phyloP scores from a whole-genome alignment of 2,888 invertebrate genomes.

The Geophilus truncorum region DNA sequence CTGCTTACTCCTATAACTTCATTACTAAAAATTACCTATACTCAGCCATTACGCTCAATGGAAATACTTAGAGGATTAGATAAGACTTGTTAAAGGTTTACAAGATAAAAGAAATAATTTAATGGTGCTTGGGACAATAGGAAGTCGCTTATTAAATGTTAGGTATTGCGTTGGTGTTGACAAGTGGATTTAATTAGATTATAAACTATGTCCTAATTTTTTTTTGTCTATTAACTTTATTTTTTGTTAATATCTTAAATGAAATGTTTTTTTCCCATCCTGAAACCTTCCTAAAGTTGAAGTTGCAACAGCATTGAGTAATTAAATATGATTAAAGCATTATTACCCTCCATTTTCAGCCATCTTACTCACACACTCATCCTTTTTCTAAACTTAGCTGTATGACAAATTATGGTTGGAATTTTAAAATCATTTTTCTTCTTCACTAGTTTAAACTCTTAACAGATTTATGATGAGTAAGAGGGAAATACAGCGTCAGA shows the following conservation, averaged over 20 bases:
- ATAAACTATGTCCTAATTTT: neutral
- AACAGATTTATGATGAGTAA: no score
- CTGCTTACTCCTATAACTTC: no score
- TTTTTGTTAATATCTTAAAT: neutral
- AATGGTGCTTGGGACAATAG: neutral
- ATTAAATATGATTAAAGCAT: neutral
- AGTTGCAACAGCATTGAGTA: no score
- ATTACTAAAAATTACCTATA: no score
- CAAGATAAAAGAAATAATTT: constrained; percentile 9
- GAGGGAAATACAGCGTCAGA: no score
- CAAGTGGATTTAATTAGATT: constrained; percentile 12
- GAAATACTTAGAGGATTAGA: neutral
- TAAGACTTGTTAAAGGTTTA: neutral
- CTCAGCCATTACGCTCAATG: no score
- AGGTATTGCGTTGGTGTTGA: constrained; percentile 21
- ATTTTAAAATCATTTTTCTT: neutral
- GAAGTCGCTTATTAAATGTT: neutral
- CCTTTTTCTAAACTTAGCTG: neutral
- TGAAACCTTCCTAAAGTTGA: neutral
- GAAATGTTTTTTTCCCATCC: neutral
- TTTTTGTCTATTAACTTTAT: neutral
- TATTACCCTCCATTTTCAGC: neutral
- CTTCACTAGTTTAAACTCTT: neutral
- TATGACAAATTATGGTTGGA: neutral
- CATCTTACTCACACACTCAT: neutral